A percentile compares a stretch with the other conserved stretches of the same genome.
These are phyloP conservation scores for Gymnoscopelus microlampas DNA, from an alignment of 2,797 vertebrate species.

Conservation along the genomic window DNA sequence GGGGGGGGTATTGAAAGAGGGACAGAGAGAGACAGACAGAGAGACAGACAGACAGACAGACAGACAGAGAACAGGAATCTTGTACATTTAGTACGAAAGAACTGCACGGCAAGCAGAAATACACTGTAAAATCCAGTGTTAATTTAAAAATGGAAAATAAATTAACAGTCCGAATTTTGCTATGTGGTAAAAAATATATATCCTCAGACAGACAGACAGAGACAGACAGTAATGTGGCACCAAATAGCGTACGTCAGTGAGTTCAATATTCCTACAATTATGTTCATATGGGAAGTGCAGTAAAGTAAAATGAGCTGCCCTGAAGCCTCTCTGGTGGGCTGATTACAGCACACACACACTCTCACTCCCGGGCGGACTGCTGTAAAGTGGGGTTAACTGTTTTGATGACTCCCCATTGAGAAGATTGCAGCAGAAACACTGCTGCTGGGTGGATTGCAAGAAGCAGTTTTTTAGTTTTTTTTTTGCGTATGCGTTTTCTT, in stretches of 20 bases:
- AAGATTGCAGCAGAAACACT: constrained; percentile 60
- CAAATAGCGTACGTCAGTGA: background rate
- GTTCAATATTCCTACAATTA: background rate
- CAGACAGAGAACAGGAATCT: background rate
- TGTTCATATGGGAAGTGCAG: constrained; percentile 21
- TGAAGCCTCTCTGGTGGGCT: constrained; percentile 37
- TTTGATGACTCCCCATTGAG: constrained; percentile 57
- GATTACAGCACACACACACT: constrained; percentile 30
- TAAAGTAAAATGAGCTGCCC: constrained; percentile 5
- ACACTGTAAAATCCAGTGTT: background rate
- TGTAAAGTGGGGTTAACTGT: constrained; percentile 40
- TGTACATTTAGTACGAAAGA: too few relatives aligned
- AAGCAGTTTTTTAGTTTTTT: constrained; percentile 26
- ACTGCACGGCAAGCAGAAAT: constrained; percentile 2
- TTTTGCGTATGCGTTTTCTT: too few relatives aligned
- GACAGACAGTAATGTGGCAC: background rate
- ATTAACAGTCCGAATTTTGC: too few relatives aligned
- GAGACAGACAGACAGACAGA: constrained; percentile 6
- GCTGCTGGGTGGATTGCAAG: constrained; percentile 55
- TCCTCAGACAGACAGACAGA: constrained; percentile 15
- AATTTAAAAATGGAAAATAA: background rate
- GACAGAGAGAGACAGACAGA: constrained; percentile 10
- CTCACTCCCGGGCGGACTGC: constrained; percentile 34
- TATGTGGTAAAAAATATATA: background rate
- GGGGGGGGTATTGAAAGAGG: background rate